phyloP scores from a whole-genome alignment of 2,888 invertebrate genomes.

The Leptinotarsa haldemani region DNA sequence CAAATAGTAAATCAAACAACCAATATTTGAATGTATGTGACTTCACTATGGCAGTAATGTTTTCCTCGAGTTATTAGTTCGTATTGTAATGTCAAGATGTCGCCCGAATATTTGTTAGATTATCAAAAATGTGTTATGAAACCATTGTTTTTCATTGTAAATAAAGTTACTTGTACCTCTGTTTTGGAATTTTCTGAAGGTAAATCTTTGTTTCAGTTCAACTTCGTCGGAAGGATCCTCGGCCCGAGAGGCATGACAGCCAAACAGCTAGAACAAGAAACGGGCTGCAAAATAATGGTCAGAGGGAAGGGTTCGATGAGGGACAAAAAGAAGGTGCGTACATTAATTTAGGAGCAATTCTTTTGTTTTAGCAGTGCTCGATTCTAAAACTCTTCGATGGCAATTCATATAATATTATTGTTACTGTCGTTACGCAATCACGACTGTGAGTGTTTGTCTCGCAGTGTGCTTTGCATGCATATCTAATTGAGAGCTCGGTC shows the following conservation, averaged over 20 bases:
- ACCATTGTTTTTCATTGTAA: no score
- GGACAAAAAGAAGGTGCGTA: slow-evolving; percentile 97
- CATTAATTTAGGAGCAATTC: slow-evolving; percentile 34
- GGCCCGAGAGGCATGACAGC: slow-evolving; percentile 99
- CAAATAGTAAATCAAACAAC: no score
- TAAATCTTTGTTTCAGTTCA: slow-evolving; percentile 84
- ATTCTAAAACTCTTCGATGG: slow-evolving; percentile 12
- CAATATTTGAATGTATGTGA: no score
- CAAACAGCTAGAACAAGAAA: slow-evolving; percentile 99
- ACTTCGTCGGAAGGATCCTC: slow-evolving; percentile 99
- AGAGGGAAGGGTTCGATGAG: slow-evolving; percentile 99
- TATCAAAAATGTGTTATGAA: no score
- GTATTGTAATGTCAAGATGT: no score
- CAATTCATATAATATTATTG: slow-evolving; percentile 10
- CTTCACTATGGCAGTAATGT: no score
- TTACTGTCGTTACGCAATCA: slow-evolving; percentile 19
- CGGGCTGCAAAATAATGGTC: slow-evolving; percentile 99
- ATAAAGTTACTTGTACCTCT: no score
- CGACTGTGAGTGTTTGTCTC: slow-evolving; percentile 1
- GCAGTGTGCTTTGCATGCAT: slow-evolving; percentile 22
- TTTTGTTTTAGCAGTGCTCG: slow-evolving; percentile 36
- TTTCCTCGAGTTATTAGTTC: no score
- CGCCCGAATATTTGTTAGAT: no score
- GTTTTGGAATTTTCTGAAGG: no score
- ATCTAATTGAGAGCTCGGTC: slow-evolving; percentile 20